Percentiles rank a stretch among this genome's conserved stretches.
These are phyloP conservation scores for Hemicordylus capensis DNA, from an alignment of 2,113 vertebrate species.

Conservation along the genomic window DNA sequence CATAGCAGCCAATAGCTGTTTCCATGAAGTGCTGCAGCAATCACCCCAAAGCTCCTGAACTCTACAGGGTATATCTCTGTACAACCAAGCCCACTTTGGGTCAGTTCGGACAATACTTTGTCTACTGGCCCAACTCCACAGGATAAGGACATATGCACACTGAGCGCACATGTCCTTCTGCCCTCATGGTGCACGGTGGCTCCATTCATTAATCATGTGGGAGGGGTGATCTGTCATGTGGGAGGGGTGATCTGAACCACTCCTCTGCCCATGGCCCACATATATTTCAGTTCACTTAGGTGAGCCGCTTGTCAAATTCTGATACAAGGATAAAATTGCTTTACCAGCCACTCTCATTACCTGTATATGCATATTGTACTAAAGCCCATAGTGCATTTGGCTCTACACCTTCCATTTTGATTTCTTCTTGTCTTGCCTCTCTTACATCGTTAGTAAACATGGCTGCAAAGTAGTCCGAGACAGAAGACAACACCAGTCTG, in stretches of 20 bases:
- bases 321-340: background rate
- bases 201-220: too few relatives aligned
- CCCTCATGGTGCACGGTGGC: too few relatives aligned
- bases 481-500: constrained; percentile 95
- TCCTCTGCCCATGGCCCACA: too few relatives aligned
- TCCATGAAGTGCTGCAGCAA: too few relatives aligned
- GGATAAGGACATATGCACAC: too few relatives aligned
- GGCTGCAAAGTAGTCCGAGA: constrained; percentile 98
- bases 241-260: too few relatives aligned
- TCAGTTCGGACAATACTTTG: too few relatives aligned
- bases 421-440: constrained; percentile 96
- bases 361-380: constrained; percentile 97
- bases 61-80: background rate
- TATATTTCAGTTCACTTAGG: background rate
- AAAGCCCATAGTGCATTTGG: constrained; percentile 96
- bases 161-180: too few relatives aligned
- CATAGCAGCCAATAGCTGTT: background rate
- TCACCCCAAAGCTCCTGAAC: too few relatives aligned
- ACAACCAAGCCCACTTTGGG: background rate
- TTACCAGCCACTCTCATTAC: constrained; percentile 66
- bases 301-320: background rate
- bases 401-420: constrained; percentile 98
- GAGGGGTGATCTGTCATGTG: too few relatives aligned
- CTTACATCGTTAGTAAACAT: constrained; percentile 98
- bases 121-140: too few relatives aligned